These are phyloP conservation scores for Eufriesea mexicana DNA, from an alignment of 1,140 invertebrate species.

Conservation along the genomic window DNA sequence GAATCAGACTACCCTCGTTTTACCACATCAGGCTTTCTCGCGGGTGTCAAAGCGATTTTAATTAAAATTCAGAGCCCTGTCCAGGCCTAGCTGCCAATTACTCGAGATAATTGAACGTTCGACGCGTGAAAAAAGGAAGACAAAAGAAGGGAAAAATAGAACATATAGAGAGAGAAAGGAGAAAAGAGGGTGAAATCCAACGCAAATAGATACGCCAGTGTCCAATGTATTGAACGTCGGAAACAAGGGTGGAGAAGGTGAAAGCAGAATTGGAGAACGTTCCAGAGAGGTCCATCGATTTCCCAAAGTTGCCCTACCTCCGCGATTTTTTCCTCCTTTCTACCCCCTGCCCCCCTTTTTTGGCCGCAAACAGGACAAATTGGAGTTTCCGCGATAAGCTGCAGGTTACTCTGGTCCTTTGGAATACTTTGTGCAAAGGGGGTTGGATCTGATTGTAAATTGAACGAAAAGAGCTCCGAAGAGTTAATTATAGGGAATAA, in stretches of 20 bases:
- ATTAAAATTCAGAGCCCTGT: slow-evolving; percentile 23
- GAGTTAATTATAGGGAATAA: slow-evolving; percentile 1
- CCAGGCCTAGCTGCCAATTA: not conserved
- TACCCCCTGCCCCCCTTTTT: not conserved
- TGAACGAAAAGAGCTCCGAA: not conserved
- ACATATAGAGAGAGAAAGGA: not conserved
- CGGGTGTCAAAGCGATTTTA: slow-evolving; percentile 28
- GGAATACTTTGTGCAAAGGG: not conserved
- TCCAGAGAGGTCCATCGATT: slow-evolving; percentile 9
- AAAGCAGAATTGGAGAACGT: slow-evolving; percentile 18
- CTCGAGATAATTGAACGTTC: slow-evolving; percentile 27
- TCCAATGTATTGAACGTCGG: slow-evolving; percentile 8
- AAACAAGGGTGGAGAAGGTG: slow-evolving; percentile 30
- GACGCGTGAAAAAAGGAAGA: not conserved
- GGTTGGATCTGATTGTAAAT: not conserved
- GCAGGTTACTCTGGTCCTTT: not conserved
- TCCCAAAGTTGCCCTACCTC: not conserved
- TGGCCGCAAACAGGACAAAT: not conserved
- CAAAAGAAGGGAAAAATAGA: not conserved
- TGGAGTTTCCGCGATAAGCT: not conserved
- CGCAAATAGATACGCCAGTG: slow-evolving; percentile 36
- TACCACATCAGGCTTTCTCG: not conserved
- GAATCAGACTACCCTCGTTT: not conserved
- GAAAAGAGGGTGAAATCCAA: slow-evolving; percentile 1
- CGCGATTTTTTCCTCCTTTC: not conserved